A percentile compares a stretch with the other conserved stretches of the same genome.
Conservation (phyloP, 2,113 vertebrate species). For the Macquaria australasica region DNA sequence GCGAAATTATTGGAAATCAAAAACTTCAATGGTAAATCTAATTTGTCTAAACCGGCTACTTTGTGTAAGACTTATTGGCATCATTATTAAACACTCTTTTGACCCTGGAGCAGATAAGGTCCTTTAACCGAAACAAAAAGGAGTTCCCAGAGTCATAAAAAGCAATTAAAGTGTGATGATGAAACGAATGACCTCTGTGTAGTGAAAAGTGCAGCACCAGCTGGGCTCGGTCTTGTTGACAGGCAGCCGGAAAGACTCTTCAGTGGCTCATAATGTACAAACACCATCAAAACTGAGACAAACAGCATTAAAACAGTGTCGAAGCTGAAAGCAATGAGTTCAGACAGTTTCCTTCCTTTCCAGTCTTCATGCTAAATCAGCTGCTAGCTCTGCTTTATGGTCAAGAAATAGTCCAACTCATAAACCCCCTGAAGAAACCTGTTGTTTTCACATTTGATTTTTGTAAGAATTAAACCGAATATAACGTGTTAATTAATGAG, state of each 20-base stretch:
- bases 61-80: background rate
- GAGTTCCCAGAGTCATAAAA: background rate
- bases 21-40: background rate
- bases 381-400: background rate
- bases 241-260: no score
- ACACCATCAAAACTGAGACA: conserved; percentile 16
- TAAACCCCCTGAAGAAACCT: background rate
- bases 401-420: background rate
- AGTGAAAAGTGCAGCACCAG: conserved; percentile 30
- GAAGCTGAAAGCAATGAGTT: background rate
- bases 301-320: background rate
- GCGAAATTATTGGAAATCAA: background rate
- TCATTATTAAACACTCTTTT: no score
- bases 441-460: background rate
- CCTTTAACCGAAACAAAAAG: background rate
- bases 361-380: background rate
- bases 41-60: background rate
- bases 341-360: no score
- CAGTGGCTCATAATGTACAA: conserved; percentile 18
- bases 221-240: no score
- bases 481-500: background rate
- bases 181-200: background rate
- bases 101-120: background rate
- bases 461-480: background rate
- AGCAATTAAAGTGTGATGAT: background rate